These are phyloP conservation scores for Halisarca cf. caerulea DNA, from an alignment of 37 sponge, comb jelly and placozoan genomes.

Conservation along the genomic window DNA sequence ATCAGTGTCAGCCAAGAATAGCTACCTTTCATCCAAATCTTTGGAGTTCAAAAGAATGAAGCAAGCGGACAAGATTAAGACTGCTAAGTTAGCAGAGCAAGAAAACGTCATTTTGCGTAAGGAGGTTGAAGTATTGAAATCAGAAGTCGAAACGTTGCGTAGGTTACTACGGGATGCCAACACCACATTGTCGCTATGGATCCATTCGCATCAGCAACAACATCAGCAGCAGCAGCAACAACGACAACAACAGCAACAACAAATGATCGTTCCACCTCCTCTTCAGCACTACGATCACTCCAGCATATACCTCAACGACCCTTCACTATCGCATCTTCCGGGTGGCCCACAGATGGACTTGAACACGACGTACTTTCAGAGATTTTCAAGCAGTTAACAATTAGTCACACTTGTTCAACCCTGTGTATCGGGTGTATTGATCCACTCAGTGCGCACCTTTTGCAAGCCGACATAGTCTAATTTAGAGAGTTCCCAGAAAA, in stretches of 20 bases:
- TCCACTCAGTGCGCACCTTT: too few relatives aligned
- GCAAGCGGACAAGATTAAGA: conserved; percentile 46
- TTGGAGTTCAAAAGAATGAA: conserved; percentile 52
- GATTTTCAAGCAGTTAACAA: too few relatives aligned
- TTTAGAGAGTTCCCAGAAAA: too few relatives aligned
- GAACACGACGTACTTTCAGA: too few relatives aligned
- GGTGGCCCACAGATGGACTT: too few relatives aligned
- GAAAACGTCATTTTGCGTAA: conserved; percentile 68
- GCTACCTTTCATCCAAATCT: conserved; percentile 54
- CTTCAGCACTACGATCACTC: too few relatives aligned
- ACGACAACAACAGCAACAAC: conserved; percentile 45
- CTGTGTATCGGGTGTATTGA: too few relatives aligned
- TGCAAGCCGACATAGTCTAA: too few relatives aligned
- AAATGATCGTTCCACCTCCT: too few relatives aligned
- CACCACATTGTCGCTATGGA: conserved; percentile 74
- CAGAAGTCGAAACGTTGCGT: conserved; percentile 69
- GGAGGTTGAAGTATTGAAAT: conserved; percentile 73
- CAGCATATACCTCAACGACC: too few relatives aligned
- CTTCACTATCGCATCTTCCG: too few relatives aligned
- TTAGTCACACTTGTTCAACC: too few relatives aligned
- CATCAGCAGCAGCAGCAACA: conserved; percentile 52
- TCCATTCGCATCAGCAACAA: conserved; percentile 57
- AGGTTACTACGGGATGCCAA: conserved; percentile 70
- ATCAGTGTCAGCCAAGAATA: conserved; percentile 33
- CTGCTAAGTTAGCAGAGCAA: conserved; percentile 50